Percentiles rank a stretch among this genome's conserved stretches.
Evolutionary conservation across 2,113 vertebrate genomes (phyloP).

Genomic region (Rutilus rutilus): DNA sequence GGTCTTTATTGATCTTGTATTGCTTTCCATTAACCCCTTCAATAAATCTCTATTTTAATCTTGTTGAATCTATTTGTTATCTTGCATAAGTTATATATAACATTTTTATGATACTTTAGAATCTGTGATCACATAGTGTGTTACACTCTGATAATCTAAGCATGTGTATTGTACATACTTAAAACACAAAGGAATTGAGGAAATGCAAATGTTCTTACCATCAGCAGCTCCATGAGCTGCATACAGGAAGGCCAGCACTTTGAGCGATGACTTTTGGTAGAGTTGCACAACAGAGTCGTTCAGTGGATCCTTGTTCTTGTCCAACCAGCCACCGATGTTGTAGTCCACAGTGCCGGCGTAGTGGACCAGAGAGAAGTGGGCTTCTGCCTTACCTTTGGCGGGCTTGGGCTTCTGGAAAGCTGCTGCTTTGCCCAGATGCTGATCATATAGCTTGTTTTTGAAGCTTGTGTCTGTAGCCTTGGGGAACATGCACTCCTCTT

Average conservation of each 20-base stretch:
- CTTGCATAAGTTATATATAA: no score
- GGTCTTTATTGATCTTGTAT: conserved; percentile 34
- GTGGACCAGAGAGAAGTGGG: conserved; percentile 74
- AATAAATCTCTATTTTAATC: neutral
- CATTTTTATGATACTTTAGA: no score
- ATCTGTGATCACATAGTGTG: no score
- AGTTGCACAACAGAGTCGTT: neutral
- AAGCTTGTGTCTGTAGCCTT: conserved; percentile 59
- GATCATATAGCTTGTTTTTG: conserved; percentile 8
- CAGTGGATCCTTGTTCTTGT: conserved; percentile 13
- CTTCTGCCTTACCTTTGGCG: conserved; percentile 51
- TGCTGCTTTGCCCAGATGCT: conserved; percentile 84
- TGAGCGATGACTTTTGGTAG: neutral
- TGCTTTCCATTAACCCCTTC: conserved; percentile 78
- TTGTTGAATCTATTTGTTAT: no score
- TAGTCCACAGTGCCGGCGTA: no score
- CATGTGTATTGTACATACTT: no score
- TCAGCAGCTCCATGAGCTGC: neutral
- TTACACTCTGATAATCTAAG: no score
- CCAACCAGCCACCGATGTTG: neutral
- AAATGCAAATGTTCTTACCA: neutral
- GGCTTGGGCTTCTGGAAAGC: conserved; percentile 84
- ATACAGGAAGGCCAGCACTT: neutral
- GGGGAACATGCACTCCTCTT: conserved; percentile 76
- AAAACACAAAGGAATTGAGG: neutral